A percentile compares a stretch with the other conserved stretches of the same genome.
These are phyloP conservation scores for Xestia sexstrigata DNA, from an alignment of 2,888 invertebrate species.

Conservation along the genomic window DNA sequence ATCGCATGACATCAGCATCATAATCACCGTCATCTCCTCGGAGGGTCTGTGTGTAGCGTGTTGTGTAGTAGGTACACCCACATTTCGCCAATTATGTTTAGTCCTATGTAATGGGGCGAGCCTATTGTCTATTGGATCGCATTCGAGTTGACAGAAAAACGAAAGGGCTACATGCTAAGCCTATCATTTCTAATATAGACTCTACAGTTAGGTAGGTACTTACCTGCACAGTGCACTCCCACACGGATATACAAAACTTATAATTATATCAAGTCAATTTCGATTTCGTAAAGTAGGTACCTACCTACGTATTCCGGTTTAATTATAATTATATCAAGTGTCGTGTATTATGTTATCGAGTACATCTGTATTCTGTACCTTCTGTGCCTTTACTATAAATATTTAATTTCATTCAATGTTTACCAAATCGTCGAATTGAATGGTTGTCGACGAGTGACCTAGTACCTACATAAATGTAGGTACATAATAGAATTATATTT, in stretches of 20 bases:
- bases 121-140: not conserved
- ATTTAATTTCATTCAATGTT: slow-evolving; percentile 23
- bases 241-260: not conserved
- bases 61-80: no score
- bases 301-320: not conserved
- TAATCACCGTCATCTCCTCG: no score
- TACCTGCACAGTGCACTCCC: not conserved
- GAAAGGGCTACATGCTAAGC: not conserved
- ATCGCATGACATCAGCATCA: not conserved
- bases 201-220: not conserved
- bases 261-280: slow-evolving; percentile 1
- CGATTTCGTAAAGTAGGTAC: not conserved
- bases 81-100: no score
- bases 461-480: not conserved
- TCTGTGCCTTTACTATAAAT: slow-evolving; percentile 25
- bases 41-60: no score
- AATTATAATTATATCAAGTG: not conserved
- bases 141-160: not conserved
- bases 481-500: not conserved
- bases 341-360: slow-evolving; percentile 10
- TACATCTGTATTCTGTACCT: no score
- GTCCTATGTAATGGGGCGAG: no score
- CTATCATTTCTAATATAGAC: not conserved
- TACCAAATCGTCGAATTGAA: slow-evolving; percentile 17
- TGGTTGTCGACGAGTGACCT: not conserved